Evolutionary conservation across 2,888 invertebrate genomes (phyloP).

Genomic region (Poecilus cupreus): DNA sequence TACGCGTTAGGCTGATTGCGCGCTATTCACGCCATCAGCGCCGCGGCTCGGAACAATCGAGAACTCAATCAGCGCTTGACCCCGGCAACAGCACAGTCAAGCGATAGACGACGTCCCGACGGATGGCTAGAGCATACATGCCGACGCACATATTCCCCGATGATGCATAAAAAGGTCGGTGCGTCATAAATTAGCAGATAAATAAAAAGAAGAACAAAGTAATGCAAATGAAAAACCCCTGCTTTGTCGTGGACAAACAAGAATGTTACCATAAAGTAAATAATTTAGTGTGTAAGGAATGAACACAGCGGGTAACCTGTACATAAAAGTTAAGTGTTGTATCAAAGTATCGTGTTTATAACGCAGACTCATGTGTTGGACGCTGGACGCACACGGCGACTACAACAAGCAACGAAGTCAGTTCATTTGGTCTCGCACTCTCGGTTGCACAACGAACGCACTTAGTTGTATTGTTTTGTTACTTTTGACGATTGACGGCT

Average conservation of each 20-base stretch:
- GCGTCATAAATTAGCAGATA: too few relatives aligned
- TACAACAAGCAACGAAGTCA: constrained; percentile 18
- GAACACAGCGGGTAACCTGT: constrained; percentile 67
- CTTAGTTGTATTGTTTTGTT: constrained; percentile 15
- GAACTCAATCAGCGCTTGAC: constrained; percentile 65
- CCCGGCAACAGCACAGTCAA: too few relatives aligned
- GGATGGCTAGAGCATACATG: background rate
- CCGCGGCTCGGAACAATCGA: constrained; percentile 63
- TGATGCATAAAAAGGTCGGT: background rate
- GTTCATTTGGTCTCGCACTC: constrained; percentile 29
- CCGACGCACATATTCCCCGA: too few relatives aligned
- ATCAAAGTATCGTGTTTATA: constrained; percentile 62
- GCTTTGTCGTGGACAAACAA: constrained; percentile 60
- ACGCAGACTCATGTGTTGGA: constrained; percentile 36
- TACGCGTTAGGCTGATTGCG: constrained; percentile 60
- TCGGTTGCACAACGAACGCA: constrained; percentile 36
- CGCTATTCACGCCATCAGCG: constrained; percentile 59
- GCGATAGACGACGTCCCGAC: background rate
- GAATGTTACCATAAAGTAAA: constrained; percentile 68
- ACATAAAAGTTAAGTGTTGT: constrained; percentile 63
- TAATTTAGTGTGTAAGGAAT: constrained; percentile 66
- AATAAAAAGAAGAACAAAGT: background rate
- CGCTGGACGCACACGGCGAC: constrained; percentile 28
- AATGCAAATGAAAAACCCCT: constrained; percentile 37
- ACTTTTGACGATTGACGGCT: background rate